A percentile compares a stretch with the other conserved stretches of the same genome.
Evolutionary conservation across 2,888 invertebrate species (phyloP).

Genomic region (Elegia similella): DNA sequence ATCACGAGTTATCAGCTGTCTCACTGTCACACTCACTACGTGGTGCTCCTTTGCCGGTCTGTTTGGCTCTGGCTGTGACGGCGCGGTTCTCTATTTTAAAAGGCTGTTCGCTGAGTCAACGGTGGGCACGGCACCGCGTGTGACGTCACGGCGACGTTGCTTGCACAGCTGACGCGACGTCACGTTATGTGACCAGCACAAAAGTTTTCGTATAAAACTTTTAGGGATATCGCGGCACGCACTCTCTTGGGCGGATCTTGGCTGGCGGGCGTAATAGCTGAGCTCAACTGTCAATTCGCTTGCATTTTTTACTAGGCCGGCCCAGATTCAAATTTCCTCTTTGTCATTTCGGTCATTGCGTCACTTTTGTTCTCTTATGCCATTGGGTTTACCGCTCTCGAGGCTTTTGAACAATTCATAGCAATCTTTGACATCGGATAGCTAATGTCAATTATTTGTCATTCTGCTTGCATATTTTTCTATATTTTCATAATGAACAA

Average conservation of each 20-base stretch:
- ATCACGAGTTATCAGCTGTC: slow-evolving; percentile 20
- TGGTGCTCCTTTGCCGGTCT: slow-evolving; percentile 56
- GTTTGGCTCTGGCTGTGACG: slow-evolving; percentile 54
- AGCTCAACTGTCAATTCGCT: background rate
- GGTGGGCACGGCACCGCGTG: slow-evolving; percentile 31
- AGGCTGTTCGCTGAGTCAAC: slow-evolving; percentile 47
- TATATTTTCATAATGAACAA: no score
- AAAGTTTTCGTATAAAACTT: slow-evolving; percentile 28
- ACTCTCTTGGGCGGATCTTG: slow-evolving; percentile 7
- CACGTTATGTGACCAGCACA: slow-evolving; percentile 40
- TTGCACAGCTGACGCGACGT: slow-evolving; percentile 41
- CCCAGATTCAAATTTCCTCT: background rate
- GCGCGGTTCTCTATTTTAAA: slow-evolving; percentile 63
- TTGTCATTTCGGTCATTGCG: background rate
- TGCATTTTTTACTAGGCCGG: background rate
- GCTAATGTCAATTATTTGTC: no score
- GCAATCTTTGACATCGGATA: no score
- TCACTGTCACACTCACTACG: slow-evolving; percentile 44
- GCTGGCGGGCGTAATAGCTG: background rate
- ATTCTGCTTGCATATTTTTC: no score
- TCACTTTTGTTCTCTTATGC: background rate
- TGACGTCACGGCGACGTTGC: slow-evolving; percentile 35
- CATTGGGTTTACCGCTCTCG: no score
- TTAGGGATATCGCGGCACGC: slow-evolving; percentile 24
- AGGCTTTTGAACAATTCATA: no score